Evolutionary conservation across 2,888 invertebrate genomes (phyloP).

Genomic region (Coleophora deauratella): DNA sequence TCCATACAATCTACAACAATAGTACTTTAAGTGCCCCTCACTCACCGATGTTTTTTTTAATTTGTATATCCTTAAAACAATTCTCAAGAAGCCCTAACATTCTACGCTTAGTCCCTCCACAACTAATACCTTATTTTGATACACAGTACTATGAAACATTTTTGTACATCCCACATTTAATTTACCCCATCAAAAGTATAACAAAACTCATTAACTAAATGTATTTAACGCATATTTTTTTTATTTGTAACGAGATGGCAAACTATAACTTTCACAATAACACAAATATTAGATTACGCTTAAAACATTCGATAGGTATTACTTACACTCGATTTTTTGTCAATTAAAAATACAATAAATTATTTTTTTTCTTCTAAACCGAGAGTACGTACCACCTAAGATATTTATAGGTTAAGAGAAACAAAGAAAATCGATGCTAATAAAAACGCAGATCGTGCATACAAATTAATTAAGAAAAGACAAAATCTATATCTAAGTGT

Average conservation of each 20-base stretch:
- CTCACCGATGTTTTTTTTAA: conserved; percentile 39
- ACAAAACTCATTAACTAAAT: conserved; percentile 68
- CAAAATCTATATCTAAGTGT: conserved; percentile 63
- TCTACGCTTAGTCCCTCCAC: conserved; percentile 38
- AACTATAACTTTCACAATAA: conserved; percentile 65
- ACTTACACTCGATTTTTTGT: conserved; percentile 29
- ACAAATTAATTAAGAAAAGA: conserved; percentile 59
- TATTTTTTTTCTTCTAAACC: conserved; percentile 29
- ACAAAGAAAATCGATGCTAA: conserved; percentile 51
- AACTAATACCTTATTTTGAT: conserved; percentile 57
- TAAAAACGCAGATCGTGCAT: conserved; percentile 72
- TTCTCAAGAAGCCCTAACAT: conserved; percentile 46
- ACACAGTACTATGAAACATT: conserved; percentile 67
- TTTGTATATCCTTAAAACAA: conserved; percentile 54
- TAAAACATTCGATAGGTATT: conserved; percentile 37
- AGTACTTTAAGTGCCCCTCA: conserved; percentile 70
- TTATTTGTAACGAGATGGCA: conserved; percentile 70
- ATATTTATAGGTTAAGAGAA: conserved; percentile 36
- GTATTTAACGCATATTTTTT: conserved; percentile 59
- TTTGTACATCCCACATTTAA: conserved; percentile 44
- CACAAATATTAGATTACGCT: conserved; percentile 65
- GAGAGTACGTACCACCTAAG: conserved; percentile 37
- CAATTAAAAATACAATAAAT: conserved; percentile 38
- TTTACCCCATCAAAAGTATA: conserved; percentile 45
- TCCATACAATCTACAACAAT: conserved; percentile 54